Evolutionary conservation across 1,140 invertebrate genomes (phyloP), one percentile per base, ranked within the genome.

Genomic region (Drosophila lacteicornis): DNA sequence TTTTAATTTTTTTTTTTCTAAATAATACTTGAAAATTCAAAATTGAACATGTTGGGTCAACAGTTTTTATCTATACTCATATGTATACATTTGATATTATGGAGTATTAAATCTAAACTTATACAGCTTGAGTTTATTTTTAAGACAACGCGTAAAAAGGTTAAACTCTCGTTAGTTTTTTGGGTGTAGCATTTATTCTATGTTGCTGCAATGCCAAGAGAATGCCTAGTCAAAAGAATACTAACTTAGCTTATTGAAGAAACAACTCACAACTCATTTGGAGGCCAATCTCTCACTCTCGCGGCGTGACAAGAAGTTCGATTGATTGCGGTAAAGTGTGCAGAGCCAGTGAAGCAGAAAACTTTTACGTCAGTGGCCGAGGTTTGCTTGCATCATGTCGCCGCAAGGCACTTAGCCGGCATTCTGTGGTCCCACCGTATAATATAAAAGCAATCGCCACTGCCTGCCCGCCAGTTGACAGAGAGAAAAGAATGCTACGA

Each of bases 351-450:
- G 70, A 87, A 80, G 77, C 75, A 62, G 53, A 84, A 77, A 61
- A 73, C 30, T 36, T 82, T 82, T 80, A 66, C 70, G 51, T 55
- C 77, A 86, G 61, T 58, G 27, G 45, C 58, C 47, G 47, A 73
- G 55, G 40, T 42, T 68, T 63, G 59, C 75, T 79, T 85, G 88
- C 79, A 76, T 84, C 76, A 88, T 50, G 45, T 30, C 47, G n/a
- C 40, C 9, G 19, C 33, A 53, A 49, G 58, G 43, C 65, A 36
- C 22, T 53, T 22, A 22, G 19, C 19, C 30, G 36, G 53, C 63
- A 67, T 51, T 81, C 76, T 82, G 80, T 60, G 80, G 83, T 81
- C 43, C 67, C 67, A 36, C 49, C n/a, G 38, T 8, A 12, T 22
- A 47, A 79, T 91, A 91, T 91, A 82, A 67, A 91, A 87, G 79